Evolutionary conservation across 1,140 invertebrate genomes (phyloP).

Genomic region (Trichonephila clavata): DNA sequence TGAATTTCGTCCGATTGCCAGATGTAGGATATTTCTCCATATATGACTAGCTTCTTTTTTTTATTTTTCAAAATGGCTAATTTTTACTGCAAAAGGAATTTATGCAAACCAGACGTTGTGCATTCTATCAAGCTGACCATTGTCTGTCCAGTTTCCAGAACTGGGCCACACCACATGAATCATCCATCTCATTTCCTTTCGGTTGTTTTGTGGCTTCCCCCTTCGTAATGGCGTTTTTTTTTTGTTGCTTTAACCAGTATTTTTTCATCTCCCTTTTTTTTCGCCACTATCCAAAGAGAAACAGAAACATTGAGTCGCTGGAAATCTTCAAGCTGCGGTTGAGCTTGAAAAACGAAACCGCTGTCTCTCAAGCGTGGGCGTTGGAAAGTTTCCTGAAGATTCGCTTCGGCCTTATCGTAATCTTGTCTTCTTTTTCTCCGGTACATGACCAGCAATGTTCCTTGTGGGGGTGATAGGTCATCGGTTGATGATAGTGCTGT

Average conservation of each 20-base stretch:
- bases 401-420: background rate
- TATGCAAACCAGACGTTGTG: no score
- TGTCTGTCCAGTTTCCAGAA: no score
- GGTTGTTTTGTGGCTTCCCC: background rate
- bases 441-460: background rate
- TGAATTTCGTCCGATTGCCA: no score
- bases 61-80: no score
- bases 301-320: background rate
- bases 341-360: background rate
- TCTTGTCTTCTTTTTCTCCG: background rate
- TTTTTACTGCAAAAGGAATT: no score
- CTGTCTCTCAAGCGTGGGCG: conserved; percentile 14
- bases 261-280: background rate
- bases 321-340: background rate
- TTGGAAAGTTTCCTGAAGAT: background rate
- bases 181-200: background rate
- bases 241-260: background rate
- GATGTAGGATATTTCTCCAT: no score
- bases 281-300: background rate
- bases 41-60: no score
- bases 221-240: background rate
- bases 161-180: background rate
- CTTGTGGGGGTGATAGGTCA: conserved; percentile 3
- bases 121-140: no score
- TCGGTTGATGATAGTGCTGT: conserved; percentile 21